These are phyloP conservation scores for Trichonephila clavata DNA, from an alignment of 1,140 invertebrate genomes.

Conservation along the genomic window DNA sequence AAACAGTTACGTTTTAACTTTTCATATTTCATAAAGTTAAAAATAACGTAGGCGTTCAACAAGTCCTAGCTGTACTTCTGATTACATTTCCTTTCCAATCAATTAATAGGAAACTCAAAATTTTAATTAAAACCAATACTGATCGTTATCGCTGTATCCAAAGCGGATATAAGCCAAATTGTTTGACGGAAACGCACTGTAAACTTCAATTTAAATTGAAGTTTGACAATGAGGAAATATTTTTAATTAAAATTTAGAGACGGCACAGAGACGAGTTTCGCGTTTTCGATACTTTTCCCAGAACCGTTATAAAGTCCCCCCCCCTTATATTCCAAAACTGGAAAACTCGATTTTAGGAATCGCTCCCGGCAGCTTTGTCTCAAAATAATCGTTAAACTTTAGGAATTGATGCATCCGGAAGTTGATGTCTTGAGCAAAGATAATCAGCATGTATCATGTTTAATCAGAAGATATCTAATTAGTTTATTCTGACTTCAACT, in stretches of 20 bases:
- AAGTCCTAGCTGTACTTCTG: neutral
- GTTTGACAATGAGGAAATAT: conserved; percentile 22
- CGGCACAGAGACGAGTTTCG: neutral
- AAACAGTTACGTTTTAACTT: neutral
- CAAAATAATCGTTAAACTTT: conserved; percentile 17
- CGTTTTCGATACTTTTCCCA: conserved; percentile 17
- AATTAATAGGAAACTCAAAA: conserved; percentile 4
- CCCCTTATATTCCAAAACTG: neutral
- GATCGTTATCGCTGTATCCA: conserved; percentile 19
- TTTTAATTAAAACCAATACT: conserved; percentile 29
- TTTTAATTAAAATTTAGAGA: conserved; percentile 43
- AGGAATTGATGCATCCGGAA: conserved; percentile 32
- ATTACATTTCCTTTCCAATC: neutral
- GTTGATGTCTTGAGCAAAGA: conserved; percentile 39
- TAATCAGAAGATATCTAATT: conserved; percentile 26
- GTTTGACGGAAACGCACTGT: conserved; percentile 28
- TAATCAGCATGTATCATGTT: conserved; percentile 47
- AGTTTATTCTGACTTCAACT: neutral
- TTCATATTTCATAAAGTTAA: neutral
- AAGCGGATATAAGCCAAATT: neutral
- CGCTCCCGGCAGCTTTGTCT: neutral
- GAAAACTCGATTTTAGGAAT: conserved; percentile 6
- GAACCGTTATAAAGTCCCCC: neutral
- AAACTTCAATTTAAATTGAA: conserved; percentile 45
- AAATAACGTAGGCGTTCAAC: neutral